Evolutionary conservation across 1,140 invertebrate species (phyloP).

Genomic region (Nilaparvata lugens): DNA sequence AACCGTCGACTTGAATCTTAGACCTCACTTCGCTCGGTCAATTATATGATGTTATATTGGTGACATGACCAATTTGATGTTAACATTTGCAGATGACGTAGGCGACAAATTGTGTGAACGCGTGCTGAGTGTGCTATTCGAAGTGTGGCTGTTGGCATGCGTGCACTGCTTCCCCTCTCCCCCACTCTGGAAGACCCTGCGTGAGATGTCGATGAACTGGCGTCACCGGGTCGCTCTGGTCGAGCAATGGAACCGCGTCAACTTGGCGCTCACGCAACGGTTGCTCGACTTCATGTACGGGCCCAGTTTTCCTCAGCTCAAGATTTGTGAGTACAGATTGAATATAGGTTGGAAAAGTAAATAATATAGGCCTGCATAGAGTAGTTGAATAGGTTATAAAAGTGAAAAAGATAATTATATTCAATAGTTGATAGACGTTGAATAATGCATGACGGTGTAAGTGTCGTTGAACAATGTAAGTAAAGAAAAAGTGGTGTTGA

Average conservation of each 20-base stretch:
- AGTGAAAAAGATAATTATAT: too few species aligned
- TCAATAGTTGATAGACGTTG: too few species aligned
- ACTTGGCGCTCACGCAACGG: constrained; percentile 75
- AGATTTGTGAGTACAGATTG: constrained; percentile 54
- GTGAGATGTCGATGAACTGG: constrained; percentile 87
- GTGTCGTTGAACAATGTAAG: too few species aligned
- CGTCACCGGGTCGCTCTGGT: constrained; percentile 84
- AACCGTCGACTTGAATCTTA: too few species aligned
- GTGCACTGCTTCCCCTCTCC: constrained; percentile 84
- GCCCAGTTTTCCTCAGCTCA: constrained; percentile 72
- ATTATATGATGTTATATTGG: too few species aligned
- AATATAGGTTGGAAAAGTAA: too few species aligned
- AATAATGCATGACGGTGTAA: too few species aligned
- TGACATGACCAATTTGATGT: background rate
- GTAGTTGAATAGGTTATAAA: too few species aligned
- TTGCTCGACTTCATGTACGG: constrained; percentile 85
- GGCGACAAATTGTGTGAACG: constrained; percentile 91
- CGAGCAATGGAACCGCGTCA: constrained; percentile 92
- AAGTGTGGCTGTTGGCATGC: constrained; percentile 91
- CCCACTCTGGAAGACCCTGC: constrained; percentile 89
- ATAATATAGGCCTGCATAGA: too few species aligned
- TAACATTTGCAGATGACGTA: constrained; percentile 59
- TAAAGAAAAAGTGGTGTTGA: too few species aligned
- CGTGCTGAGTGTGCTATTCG: constrained; percentile 86
- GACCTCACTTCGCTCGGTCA: too few species aligned